Conservation (phyloP, 2,888 invertebrate genomes). For the Venustoraphidia nigricollis region DNA sequence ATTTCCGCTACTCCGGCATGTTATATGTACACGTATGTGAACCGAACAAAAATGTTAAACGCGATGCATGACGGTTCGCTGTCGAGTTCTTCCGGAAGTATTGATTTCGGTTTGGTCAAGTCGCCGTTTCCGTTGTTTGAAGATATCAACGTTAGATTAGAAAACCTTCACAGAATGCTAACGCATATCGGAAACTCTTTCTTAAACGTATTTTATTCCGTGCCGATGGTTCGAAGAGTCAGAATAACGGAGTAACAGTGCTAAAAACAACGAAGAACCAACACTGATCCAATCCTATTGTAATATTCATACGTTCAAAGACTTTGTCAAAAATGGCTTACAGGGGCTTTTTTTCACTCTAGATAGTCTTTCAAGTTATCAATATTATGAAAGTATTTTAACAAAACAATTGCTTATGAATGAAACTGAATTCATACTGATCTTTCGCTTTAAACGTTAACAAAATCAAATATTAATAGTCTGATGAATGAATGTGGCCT, state of each 20-base stretch:
- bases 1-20: constrained; percentile 50
- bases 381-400: no score
- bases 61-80: neutral
- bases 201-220: constrained; percentile 36
- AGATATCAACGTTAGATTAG: constrained; percentile 31
- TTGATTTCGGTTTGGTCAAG: constrained; percentile 11
- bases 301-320: no score
- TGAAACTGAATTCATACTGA: no score
- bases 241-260: neutral
- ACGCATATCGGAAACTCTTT: constrained; percentile 37
- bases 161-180: constrained; percentile 33
- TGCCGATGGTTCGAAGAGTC: constrained; percentile 36
- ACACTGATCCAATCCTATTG: no score
- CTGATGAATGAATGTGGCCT: no score
- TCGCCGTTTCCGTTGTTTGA: constrained; percentile 28
- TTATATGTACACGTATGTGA: constrained; percentile 64
- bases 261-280: no score
- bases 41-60: constrained; percentile 29
- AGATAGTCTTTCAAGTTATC: no score
- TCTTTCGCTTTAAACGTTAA: no score
- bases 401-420: no score
- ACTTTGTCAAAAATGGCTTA: no score
- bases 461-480: no score
- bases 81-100: constrained; percentile 7
- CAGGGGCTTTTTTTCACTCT: no score